A percentile compares a stretch with the other conserved stretches of the same genome.
Evolutionary conservation across 2,888 invertebrate species (phyloP).

Genomic region (Drosophila anomalata): DNA sequence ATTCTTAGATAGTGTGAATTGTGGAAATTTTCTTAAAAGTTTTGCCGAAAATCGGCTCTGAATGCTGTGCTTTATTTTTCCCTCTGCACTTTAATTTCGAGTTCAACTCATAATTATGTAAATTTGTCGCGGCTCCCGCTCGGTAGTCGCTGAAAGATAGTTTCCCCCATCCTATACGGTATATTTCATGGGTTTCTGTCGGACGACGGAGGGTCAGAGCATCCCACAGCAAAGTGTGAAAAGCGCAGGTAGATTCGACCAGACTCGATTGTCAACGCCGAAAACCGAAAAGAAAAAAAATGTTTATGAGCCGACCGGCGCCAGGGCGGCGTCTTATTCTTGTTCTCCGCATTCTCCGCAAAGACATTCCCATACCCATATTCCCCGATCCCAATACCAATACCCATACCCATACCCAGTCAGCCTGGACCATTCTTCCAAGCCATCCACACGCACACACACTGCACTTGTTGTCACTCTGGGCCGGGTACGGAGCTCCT

Average conservation of each 20-base stretch:
- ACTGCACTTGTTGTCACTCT: slow-evolving; percentile 63
- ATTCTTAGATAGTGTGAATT: background rate
- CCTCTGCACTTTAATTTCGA: slow-evolving; percentile 12
- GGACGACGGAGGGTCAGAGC: slow-evolving; percentile 20
- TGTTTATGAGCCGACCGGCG: slow-evolving; percentile 76
- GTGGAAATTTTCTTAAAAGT: slow-evolving; percentile 2
- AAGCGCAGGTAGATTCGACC: slow-evolving; percentile 65
- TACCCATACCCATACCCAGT: background rate
- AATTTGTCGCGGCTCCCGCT: slow-evolving; percentile 65
- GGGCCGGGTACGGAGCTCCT: slow-evolving; percentile 52
- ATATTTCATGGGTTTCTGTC: background rate
- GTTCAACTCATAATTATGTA: slow-evolving; percentile 79
- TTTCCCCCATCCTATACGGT: slow-evolving; percentile 7
- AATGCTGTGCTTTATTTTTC: slow-evolving; percentile 7
- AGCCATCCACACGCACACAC: slow-evolving; percentile 9
- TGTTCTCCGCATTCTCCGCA: slow-evolving; percentile 12
- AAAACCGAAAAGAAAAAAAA: slow-evolving; percentile 46
- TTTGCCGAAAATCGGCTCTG: background rate
- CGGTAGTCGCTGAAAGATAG: slow-evolving; percentile 57
- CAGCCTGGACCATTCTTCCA: slow-evolving; percentile 4
- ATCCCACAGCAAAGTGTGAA: slow-evolving; percentile 68
- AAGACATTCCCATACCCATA: background rate
- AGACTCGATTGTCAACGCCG: slow-evolving; percentile 57
- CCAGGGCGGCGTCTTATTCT: slow-evolving; percentile 67
- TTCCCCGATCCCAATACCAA: background rate